These are phyloP conservation scores for Cryptus armator DNA, from an alignment of 2,888 invertebrate genomes.

Conservation along the genomic window DNA sequence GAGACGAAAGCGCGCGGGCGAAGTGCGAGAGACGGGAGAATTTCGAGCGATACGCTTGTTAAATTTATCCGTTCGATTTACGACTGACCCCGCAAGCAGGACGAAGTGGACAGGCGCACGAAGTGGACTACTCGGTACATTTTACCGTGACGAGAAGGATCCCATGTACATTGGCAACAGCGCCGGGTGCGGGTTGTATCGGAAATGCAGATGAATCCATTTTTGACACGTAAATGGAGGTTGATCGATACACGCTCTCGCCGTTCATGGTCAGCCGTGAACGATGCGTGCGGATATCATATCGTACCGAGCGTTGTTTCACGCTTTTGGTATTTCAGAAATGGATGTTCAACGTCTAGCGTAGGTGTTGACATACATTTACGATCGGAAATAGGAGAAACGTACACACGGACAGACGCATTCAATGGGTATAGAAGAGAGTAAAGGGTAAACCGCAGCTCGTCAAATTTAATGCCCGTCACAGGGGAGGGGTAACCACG, in stretches of 20 bases:
- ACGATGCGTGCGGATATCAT: slow-evolving; percentile 4
- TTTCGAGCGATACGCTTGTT: neutral
- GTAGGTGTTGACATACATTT: neutral
- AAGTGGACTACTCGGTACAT: neutral
- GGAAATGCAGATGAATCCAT: slow-evolving; percentile 30
- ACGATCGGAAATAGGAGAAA: neutral
- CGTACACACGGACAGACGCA: neutral
- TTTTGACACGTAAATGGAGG: slow-evolving; percentile 52
- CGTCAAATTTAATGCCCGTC: neutral
- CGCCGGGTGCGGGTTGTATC: slow-evolving; percentile 7
- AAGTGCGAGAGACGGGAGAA: slow-evolving; percentile 1
- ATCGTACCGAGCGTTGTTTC: neutral
- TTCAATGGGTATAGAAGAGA: no score
- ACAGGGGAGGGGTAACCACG: neutral
- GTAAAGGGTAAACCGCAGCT: no score
- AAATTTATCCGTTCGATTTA: slow-evolving; percentile 62
- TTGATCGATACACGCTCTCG: slow-evolving; percentile 20
- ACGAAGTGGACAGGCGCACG: slow-evolving; percentile 26
- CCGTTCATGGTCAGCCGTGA: slow-evolving; percentile 38
- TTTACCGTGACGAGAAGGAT: neutral
- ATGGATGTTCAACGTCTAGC: neutral
- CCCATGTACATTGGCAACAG: neutral
- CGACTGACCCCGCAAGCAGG: slow-evolving; percentile 34
- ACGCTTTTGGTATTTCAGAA: neutral
- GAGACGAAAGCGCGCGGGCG: neutral